Evolutionary conservation across 2,888 invertebrate genomes (phyloP), one percentile per base, ranked within the genome.

Genomic region (Trilocha varians): DNA sequence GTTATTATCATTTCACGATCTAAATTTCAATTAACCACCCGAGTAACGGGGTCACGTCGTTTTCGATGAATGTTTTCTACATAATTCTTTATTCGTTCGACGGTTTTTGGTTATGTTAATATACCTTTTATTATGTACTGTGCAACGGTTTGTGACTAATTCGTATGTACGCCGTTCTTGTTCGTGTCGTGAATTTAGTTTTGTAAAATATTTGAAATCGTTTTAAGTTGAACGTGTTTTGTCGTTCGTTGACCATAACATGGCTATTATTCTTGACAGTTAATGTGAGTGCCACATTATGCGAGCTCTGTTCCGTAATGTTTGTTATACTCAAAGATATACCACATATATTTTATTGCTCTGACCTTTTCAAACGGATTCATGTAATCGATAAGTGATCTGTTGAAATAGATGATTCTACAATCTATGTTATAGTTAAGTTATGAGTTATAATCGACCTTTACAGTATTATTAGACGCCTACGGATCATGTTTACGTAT

Each of bases 11-110:
- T 80, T 74, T 65, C 59, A 54, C 53, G 59, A 83, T 83, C 67
- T 82, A 70, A 78, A 84, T 74, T 83, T 83, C 80, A 79, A 83
- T 78, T 63, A 57, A 59, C 58, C 62, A 63, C 62, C 65, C 65
- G 61, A 76, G 70, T 80, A 83, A 82, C 82, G 83, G 83, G 83
- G 83, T 82, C 79, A 79, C 62, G 53, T 70, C 64, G 66, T 66
- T 73, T 73, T 74, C 67, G 61, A 74, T 75, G 65, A 65, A 68
- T 62, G 53, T 58, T 69, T 55, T 75, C 66, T 73, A 68, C 65
- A 75, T 75, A 65, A 70, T 66, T 70, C 59, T 70, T 59, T 68
- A 62, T 70, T 64, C 55, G 51, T 57, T 47, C 55, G 54, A 61
- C 53, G 48, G 50, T 59, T 55, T n/a, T 59, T 48, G 48, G 55